Conservation (phyloP, 1,140 invertebrate species). For the Drosophila mayri region DNA sequence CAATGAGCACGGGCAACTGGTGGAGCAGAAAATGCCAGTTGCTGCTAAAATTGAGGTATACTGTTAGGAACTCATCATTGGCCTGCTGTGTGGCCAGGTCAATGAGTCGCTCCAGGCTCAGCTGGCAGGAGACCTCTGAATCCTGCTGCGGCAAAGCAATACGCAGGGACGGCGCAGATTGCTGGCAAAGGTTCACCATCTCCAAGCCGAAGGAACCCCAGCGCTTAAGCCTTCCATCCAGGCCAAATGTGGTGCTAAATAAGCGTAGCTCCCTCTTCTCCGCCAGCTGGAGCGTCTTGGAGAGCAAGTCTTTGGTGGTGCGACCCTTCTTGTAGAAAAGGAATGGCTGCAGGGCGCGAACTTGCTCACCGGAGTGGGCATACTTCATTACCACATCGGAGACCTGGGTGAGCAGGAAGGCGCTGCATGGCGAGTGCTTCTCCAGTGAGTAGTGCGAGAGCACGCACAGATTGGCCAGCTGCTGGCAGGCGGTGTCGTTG, state of each 20-base stretch:
- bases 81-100: constrained; percentile 70
- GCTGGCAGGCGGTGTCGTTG: constrained; percentile 87
- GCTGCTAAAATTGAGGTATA: constrained; percentile 86
- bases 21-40: constrained; percentile 84
- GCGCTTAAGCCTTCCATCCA: constrained; percentile 64
- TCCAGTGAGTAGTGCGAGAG: constrained; percentile 86
- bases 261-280: constrained; percentile 56
- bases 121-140: constrained; percentile 85
- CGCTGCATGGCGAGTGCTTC: constrained; percentile 86
- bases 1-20: constrained; percentile 87
- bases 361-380: constrained; percentile 82
- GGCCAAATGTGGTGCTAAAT: constrained; percentile 77
- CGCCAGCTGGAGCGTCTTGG: constrained; percentile 49
- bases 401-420: constrained; percentile 85
- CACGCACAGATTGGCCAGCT: constrained; percentile 90
- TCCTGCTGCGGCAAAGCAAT: constrained; percentile 25
- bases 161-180: constrained; percentile 24
- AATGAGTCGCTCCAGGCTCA: constrained; percentile 86
- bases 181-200: constrained; percentile 85
- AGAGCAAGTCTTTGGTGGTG: constrained; percentile 85
- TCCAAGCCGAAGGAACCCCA: constrained; percentile 85
- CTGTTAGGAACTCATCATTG: constrained; percentile 86
- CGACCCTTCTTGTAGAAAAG: constrained; percentile 86
- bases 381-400: constrained; percentile 83
- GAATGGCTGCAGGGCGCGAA: constrained; percentile 85